Evolutionary conservation across 1,140 invertebrate genomes (phyloP).

Genomic region (Nylanderia fulva): DNA sequence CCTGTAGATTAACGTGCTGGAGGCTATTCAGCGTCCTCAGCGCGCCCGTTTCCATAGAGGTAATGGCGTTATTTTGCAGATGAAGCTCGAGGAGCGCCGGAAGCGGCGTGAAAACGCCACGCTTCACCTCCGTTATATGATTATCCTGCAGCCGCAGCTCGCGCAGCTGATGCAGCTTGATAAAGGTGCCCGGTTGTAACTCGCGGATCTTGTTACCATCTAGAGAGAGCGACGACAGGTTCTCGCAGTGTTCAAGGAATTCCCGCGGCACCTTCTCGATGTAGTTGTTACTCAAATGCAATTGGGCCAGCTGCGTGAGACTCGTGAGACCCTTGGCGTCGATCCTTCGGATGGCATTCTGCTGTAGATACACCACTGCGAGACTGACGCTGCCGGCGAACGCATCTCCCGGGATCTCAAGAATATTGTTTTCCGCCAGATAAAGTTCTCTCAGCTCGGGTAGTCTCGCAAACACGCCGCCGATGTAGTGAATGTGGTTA

Average conservation of each 20-base stretch:
- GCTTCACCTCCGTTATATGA: conserved; percentile 90
- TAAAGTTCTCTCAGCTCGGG: conserved; percentile 93
- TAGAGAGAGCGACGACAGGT: conserved; percentile 93
- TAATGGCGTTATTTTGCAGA: conserved; percentile 94
- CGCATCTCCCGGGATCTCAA: conserved; percentile 93
- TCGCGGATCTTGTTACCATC: conserved; percentile 96
- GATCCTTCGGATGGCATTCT: conserved; percentile 93
- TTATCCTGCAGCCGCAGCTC: conserved; percentile 96
- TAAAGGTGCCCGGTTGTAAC: conserved; percentile 92
- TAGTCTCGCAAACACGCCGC: conserved; percentile 92
- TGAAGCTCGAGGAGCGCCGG: conserved; percentile 93
- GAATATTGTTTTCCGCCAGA: conserved; percentile 95
- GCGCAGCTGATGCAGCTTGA: conserved; percentile 90
- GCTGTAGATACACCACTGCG: conserved; percentile 94
- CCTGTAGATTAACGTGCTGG: conserved; percentile 95
- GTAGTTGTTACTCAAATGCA: conserved; percentile 95
- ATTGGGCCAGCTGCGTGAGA: conserved; percentile 91
- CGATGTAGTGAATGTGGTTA: conserved; percentile 95
- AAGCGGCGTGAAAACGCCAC: conserved; percentile 93
- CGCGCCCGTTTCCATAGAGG: conserved; percentile 93
- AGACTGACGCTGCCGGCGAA: conserved; percentile 92
- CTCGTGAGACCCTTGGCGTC: conserved; percentile 91
- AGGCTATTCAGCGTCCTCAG: conserved; percentile 93
- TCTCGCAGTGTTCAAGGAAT: conserved; percentile 91
- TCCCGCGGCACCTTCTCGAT: conserved; percentile 91